Conservation (phyloP, 1,140 invertebrate genomes). For the Hetaerina americana region DNA sequence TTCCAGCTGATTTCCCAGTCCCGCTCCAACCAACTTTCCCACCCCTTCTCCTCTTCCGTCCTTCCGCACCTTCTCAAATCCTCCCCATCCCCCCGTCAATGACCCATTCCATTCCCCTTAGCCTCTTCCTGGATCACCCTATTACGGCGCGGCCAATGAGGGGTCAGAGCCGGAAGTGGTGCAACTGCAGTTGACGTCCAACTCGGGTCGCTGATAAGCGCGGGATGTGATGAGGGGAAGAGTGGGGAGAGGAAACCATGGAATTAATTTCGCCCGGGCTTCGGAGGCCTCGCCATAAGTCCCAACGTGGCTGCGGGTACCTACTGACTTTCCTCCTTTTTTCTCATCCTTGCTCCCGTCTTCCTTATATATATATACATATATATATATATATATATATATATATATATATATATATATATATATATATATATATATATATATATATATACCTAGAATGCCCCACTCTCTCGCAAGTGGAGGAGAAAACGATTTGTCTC, state of each 20-base stretch:
- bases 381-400: too few species aligned
- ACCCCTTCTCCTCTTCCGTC: too few species aligned
- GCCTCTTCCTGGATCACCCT: background rate
- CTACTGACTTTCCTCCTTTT: too few species aligned
- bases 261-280: background rate
- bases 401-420: too few species aligned
- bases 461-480: background rate
- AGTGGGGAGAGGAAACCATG: background rate
- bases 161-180: background rate
- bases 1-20: too few species aligned
- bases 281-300: background rate
- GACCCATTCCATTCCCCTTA: background rate
- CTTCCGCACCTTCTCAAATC: too few species aligned
- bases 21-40: too few species aligned
- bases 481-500: background rate
- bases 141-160: background rate
- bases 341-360: too few species aligned
- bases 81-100: background rate
- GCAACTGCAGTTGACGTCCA: background rate
- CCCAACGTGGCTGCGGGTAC: background rate
- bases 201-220: background rate
- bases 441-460: too few species aligned
- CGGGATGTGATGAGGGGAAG: too few species aligned
- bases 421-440: too few species aligned
- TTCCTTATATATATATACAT: too few species aligned